These are phyloP conservation scores for Sinocyclocheilus anshuiensis DNA, from an alignment of 2,113 vertebrate species.

Conservation along the genomic window DNA sequence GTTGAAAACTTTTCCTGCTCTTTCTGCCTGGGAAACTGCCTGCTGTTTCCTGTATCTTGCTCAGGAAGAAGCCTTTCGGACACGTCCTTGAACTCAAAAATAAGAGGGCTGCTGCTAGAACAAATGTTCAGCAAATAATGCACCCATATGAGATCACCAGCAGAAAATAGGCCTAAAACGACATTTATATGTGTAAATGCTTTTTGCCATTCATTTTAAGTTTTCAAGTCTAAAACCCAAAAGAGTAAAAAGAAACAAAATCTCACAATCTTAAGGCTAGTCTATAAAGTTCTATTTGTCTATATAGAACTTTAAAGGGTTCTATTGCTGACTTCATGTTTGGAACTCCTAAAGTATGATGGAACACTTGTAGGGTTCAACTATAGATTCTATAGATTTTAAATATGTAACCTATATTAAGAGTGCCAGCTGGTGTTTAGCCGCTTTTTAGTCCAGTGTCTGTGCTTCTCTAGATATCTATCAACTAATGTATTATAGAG, in stretches of 20 bases:
- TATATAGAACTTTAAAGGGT: background rate
- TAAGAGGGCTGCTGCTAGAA: conserved; percentile 54
- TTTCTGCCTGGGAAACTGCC: conserved; percentile 59
- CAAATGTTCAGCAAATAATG: conserved; percentile 53
- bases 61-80: conserved; percentile 64
- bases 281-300: no score
- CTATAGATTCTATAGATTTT: background rate
- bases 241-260: background rate
- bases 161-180: conserved; percentile 60
- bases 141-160: conserved; percentile 50
- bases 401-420: background rate
- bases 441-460: background rate
- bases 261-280: background rate
- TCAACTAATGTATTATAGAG: conserved; percentile 12
- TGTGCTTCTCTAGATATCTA: background rate
- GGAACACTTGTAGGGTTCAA: background rate
- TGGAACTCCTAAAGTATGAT: background rate
- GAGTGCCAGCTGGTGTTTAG: background rate
- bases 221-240: conserved; percentile 35
- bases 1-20: conserved; percentile 61
- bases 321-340: background rate
- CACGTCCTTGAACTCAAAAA: conserved; percentile 50
- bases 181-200: background rate
- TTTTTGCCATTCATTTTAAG: no score
- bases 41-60: conserved; percentile 68